Base-by-base conservation (phyloP, 2,113 vertebrate species). In the Crocuta crocuta region DNA sequence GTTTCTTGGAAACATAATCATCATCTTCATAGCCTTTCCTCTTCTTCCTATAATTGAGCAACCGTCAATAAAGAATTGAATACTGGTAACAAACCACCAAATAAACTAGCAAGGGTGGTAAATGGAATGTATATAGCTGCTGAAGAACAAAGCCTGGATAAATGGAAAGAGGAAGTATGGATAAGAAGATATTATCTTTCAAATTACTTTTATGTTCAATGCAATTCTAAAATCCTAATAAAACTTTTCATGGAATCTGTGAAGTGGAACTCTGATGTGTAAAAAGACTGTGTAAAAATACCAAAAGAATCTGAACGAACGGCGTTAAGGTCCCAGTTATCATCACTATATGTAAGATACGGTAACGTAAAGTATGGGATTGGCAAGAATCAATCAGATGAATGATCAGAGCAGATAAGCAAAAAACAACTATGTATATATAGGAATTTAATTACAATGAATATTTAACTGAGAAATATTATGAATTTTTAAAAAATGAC, bases 1-100 rank as follows among this genome's bases (percentile, higher is more conserved):
- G 84, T 97, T 99, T 99, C 98, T 99, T 99, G 24, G 99, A 89
- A 2, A 99, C 97, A 12, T 99, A 99, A 13, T 99, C 99, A 55
- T 99, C 99, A 45, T 99, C 99, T 98, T 99, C 99, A 94, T 99
- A 99, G 71, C 99, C 99, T 97, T 99, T 99, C 96, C 99, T 99
- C 97, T 99, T 99, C 99, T 99, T 99, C 97, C 99, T 99, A 98
- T 81, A 35, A 97, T 50, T 91, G 94, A 97, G 17, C 80, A 97
- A 55, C 19, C 63, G 91, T 87, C 53, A 83, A 9, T 87, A 93
- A 95, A 11, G 23, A 93, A 65, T 66, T 10, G 35, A 71, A 33
- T 61, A 90, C 17, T 95, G 71, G 58, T 2, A 92, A 85, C 28
- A 92, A 91, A 78, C 33, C 78, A 71, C 65, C 48, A 86, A 95